Evolutionary conservation across 1,140 invertebrate species (phyloP).

Genomic region (Drosophila carrolli): DNA sequence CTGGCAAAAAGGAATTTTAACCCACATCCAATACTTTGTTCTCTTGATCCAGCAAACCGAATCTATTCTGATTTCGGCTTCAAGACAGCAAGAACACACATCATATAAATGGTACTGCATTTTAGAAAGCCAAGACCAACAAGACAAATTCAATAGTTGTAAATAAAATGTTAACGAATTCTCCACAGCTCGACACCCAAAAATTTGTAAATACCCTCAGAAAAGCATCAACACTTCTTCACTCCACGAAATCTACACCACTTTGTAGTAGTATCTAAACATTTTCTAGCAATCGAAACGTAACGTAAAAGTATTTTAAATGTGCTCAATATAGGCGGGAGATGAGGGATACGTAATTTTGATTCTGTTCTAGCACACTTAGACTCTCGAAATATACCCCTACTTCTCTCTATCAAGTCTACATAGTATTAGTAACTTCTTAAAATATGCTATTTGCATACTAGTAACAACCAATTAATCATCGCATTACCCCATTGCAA

Average conservation of each 20-base stretch:
- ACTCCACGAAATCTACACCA: slow-evolving; percentile 63
- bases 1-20: slow-evolving; percentile 40
- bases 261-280: slow-evolving; percentile 70
- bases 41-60: not conserved
- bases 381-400: slow-evolving; percentile 32
- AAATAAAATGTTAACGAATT: slow-evolving; percentile 33
- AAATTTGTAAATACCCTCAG: slow-evolving; percentile 74
- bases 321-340: slow-evolving; percentile 62
- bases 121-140: slow-evolving; percentile 15
- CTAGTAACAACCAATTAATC: slow-evolving; percentile 46
- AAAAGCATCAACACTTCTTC: slow-evolving; percentile 66
- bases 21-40: not conserved
- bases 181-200: slow-evolving; percentile 7
- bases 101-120: slow-evolving; percentile 3
- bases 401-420: slow-evolving; percentile 49
- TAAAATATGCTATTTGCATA: slow-evolving; percentile 65
- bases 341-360: slow-evolving; percentile 26
- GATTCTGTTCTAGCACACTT: slow-evolving; percentile 50
- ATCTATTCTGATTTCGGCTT: not conserved
- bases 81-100: not conserved
- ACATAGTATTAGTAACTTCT: slow-evolving; percentile 60
- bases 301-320: slow-evolving; percentile 74
- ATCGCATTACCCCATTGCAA: slow-evolving; percentile 53
- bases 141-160: slow-evolving; percentile 30
- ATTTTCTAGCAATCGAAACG: slow-evolving; percentile 61